phyloP scores from a whole-genome alignment of 2,888 invertebrate genomes.

The Osmoderma eremita region DNA sequence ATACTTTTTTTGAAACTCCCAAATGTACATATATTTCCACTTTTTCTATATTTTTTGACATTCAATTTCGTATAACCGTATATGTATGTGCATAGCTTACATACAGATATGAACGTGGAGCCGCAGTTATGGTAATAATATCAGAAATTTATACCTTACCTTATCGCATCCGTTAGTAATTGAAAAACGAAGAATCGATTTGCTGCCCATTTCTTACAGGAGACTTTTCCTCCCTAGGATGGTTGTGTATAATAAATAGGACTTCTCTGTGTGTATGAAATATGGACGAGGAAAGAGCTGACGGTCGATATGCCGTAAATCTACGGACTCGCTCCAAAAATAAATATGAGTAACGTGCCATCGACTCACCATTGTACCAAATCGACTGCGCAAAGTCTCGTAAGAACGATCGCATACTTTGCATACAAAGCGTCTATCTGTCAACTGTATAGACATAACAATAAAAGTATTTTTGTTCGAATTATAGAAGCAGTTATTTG shows the following conservation, averaged over 20 bases:
- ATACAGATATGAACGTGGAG: not conserved
- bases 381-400: constrained; percentile 20
- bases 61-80: not conserved
- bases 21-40: not conserved
- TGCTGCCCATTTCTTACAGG: not conserved
- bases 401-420: constrained; percentile 11
- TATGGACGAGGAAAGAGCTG: constrained; percentile 25
- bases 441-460: constrained; percentile 7
- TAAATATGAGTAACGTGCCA: constrained; percentile 35
- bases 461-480: too few species aligned
- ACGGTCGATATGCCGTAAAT: constrained; percentile 33
- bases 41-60: not conserved
- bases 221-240: constrained; percentile 6
- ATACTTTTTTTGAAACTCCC: too few species aligned
- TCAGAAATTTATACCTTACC: constrained; percentile 15
- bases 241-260: constrained; percentile 28
- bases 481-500: too few species aligned
- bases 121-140: constrained; percentile 19
- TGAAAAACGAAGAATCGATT: constrained; percentile 30
- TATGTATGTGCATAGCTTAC: too few species aligned
- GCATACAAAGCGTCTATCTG: constrained; percentile 12
- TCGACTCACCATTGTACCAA: constrained; percentile 27
- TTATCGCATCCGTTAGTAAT: constrained; percentile 21
- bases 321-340: constrained; percentile 25
- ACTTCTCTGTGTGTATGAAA: constrained; percentile 20